Evolutionary conservation across 1,140 invertebrate species (phyloP), one percentile per base, ranked within the genome.

Genomic region (Sitodiplosis mosellana): DNA sequence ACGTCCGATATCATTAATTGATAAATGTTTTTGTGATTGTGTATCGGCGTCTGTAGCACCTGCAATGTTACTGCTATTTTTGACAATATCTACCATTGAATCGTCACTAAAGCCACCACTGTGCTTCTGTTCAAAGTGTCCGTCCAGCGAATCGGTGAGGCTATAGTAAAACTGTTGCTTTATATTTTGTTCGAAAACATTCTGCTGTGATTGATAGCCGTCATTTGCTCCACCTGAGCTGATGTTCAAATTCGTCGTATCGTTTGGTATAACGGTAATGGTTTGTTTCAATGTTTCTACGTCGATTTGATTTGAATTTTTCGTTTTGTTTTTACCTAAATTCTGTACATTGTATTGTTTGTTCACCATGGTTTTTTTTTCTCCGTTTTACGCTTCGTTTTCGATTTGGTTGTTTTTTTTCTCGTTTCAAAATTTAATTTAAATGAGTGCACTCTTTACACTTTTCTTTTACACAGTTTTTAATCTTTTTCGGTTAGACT

Each of bases 1-100:
- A n/a, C 46, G 46, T 38, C 46, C 46, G 11, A 47, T 47, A 22
- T 47, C 46, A 21, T 47, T 37, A 14, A 47, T 47, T 20, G 33
- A 19, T 21, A 47, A 22, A 47, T 36, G 27, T 27, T 27, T 27
- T 27, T 27, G 27, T 27, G 27, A 27, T 27, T 27, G 27, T 27
- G 27, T 5, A 27, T 27, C 27, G 27, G 27, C 27, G 27, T 27
- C 27, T 27, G 27, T 27, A 10, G 3, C 27, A 27, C 27, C 27
- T 27, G 27, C 27, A 27, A 27, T 27, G 27, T 10, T 27, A 10
- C 10, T 22, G 12, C 19, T 44, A 14, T 44, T 19, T 22, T 20
- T 20, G 19, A 15, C 12, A 19, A 14, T 14, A 7, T 19, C 12
- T 2, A 14, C 19, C 21, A 20, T 22, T 5, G 18, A 14, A 14